Evolutionary conservation across 2,113 vertebrate species (phyloP).

Genomic region (Sebastes fasciatus): DNA sequence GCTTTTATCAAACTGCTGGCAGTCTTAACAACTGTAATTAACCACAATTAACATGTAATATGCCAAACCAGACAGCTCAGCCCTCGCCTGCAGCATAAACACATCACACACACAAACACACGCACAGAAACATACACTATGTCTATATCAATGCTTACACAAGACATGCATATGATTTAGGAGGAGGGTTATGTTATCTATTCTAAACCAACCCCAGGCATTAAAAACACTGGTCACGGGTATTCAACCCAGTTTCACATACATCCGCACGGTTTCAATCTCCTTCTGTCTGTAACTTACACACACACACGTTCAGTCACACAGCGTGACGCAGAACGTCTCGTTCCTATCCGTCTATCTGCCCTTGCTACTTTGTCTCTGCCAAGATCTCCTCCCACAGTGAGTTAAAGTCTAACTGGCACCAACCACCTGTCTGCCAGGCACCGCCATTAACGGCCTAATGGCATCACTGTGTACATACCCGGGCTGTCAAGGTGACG

Average conservation of each 20-base stretch:
- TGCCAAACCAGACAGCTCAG: conserved; percentile 40
- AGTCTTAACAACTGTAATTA: conserved; percentile 38
- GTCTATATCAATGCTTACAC: background rate
- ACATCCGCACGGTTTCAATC: background rate
- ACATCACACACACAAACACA: conserved; percentile 5
- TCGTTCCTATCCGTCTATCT: conserved; percentile 41
- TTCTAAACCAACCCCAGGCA: background rate
- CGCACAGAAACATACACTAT: background rate
- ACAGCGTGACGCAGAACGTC: conserved; percentile 36
- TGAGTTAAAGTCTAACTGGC: conserved; percentile 26
- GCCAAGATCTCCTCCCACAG: conserved; percentile 26
- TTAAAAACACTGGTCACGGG: background rate
- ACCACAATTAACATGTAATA: conserved; percentile 42
- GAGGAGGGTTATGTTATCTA: background rate
- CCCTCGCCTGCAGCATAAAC: conserved; percentile 62
- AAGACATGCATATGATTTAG: conserved; percentile 3
- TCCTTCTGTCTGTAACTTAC: background rate
- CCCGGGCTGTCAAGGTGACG: conserved; percentile 27
- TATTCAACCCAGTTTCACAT: background rate
- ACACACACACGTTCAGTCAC: background rate
- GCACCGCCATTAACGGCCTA: conserved; percentile 30
- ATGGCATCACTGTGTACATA: conserved; percentile 30
- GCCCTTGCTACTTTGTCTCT: conserved; percentile 29
- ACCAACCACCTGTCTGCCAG: conserved; percentile 25
- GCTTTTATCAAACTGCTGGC: conserved; percentile 6